Conservation (phyloP, 1,140 invertebrate genomes). For the Zaprionus taronus region DNA sequence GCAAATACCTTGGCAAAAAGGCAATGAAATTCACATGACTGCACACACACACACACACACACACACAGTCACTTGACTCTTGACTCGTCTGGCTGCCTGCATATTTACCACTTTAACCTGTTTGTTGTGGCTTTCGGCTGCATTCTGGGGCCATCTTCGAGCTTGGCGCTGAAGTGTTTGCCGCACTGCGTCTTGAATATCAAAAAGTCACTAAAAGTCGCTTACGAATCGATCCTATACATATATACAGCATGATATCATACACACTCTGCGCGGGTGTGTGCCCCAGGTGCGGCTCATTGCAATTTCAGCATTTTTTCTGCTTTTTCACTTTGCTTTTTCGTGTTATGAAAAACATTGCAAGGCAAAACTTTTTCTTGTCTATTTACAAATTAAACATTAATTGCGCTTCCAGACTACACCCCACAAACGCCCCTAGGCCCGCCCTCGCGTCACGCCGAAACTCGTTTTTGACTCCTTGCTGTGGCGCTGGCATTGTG, state of each 20-base stretch:
- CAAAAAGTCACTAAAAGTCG: slow-evolving; percentile 57
- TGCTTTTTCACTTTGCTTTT: slow-evolving; percentile 56
- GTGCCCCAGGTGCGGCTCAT: slow-evolving; percentile 35
- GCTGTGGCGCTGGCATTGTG: slow-evolving; percentile 51
- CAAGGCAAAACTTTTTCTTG: slow-evolving; percentile 72
- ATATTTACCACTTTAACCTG: slow-evolving; percentile 66
- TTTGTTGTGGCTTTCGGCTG: slow-evolving; percentile 60
- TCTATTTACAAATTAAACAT: slow-evolving; percentile 77
- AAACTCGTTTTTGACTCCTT: slow-evolving; percentile 18
- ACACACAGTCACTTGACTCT: slow-evolving; percentile 21
- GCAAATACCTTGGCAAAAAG: slow-evolving; percentile 51
- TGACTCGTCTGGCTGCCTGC: slow-evolving; percentile 67
- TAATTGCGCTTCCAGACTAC: slow-evolving; percentile 60
- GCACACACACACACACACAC: slow-evolving; percentile 23
- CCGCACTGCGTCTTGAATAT: slow-evolving; percentile 49
- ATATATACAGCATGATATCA: slow-evolving; percentile 32
- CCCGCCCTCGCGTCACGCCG: slow-evolving; percentile 1
- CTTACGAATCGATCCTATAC: slow-evolving; percentile 40
- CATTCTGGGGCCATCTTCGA: slow-evolving; percentile 60
- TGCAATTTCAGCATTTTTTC: slow-evolving; percentile 46
- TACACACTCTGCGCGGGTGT: slow-evolving; percentile 25
- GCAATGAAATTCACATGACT: slow-evolving; percentile 72
- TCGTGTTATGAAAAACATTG: slow-evolving; percentile 59
- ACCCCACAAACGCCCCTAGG: slow-evolving; percentile 20
- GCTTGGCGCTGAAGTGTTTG: slow-evolving; percentile 25